Evolutionary conservation across 1,140 invertebrate genomes (phyloP).

Genomic region (Platyura marginata): DNA sequence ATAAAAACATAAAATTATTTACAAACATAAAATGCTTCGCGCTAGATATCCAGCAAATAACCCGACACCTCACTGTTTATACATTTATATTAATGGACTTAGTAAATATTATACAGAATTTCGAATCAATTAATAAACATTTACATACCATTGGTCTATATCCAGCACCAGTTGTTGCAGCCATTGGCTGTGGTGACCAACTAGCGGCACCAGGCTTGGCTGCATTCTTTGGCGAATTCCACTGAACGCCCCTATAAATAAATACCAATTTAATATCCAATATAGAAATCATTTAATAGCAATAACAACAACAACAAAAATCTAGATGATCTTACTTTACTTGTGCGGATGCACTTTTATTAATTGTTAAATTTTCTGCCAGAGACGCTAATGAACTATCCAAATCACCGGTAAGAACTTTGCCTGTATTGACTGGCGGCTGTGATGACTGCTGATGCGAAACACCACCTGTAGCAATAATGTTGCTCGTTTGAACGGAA

Average conservation of each 20-base stretch:
- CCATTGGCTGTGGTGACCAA: slow-evolving; percentile 72
- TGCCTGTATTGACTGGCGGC: slow-evolving; percentile 30
- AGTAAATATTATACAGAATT: no score
- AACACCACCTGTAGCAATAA: slow-evolving; percentile 10
- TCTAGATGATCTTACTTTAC: slow-evolving; percentile 38
- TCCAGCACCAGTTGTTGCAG: slow-evolving; percentile 62
- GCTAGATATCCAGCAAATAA: no score
- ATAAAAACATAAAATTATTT: no score
- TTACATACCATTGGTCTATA: slow-evolving; percentile 71
- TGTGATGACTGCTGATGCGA: slow-evolving; percentile 16
- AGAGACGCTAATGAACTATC: slow-evolving; percentile 79
- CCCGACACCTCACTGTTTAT: no score
- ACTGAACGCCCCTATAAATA: slow-evolving; percentile 46
- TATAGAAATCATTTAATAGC: not conserved
- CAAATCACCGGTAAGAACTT: slow-evolving; percentile 76
- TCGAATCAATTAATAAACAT: no score
- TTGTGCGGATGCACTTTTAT: slow-evolving; percentile 50
- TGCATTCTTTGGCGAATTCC: slow-evolving; percentile 71
- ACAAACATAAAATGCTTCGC: no score
- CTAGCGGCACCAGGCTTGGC: slow-evolving; percentile 50
- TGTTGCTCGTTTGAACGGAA: slow-evolving; percentile 13
- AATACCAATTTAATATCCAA: not conserved
- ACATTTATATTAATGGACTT: no score
- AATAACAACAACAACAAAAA: not conserved
- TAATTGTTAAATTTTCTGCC: slow-evolving; percentile 82